A percentile compares a stretch with the other conserved stretches of the same genome.
Conservation (phyloP, 1,140 invertebrate genomes). For the Psix sp. region DNA sequence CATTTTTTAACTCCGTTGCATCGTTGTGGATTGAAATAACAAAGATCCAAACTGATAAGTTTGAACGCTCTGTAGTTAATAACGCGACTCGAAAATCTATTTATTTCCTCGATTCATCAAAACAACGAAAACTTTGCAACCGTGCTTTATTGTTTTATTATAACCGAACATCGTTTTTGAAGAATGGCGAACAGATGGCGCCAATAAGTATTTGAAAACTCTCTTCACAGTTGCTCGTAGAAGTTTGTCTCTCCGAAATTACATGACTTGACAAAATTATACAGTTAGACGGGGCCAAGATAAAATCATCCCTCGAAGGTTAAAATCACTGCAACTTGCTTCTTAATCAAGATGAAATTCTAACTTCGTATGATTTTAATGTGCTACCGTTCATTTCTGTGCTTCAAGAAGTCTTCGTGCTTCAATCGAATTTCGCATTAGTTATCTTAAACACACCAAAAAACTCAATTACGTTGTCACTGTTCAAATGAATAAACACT, state of each 20-base stretch:
- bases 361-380: slow-evolving; percentile 14
- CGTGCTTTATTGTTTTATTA: slow-evolving; percentile 9
- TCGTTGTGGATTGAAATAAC: no score
- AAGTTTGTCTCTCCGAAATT: slow-evolving; percentile 25
- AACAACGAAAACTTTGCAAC: not conserved
- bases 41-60: no score
- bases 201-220: slow-evolving; percentile 33
- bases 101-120: not conserved
- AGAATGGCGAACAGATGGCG: slow-evolving; percentile 10
- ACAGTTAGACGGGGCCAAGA: slow-evolving; percentile 23
- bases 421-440: no score
- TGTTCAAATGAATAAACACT: no score
- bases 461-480: no score
- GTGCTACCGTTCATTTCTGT: not conserved
- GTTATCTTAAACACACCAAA: no score
- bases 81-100: no score
- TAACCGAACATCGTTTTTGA: slow-evolving; percentile 5
- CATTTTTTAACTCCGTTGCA: no score
- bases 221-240: slow-evolving; percentile 15
- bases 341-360: slow-evolving; percentile 24
- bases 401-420: not conserved
- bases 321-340: slow-evolving; percentile 18
- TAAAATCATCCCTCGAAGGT: slow-evolving; percentile 36
- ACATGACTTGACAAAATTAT: slow-evolving; percentile 31
- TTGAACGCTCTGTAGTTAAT: no score